Base-by-base conservation (phyloP, 2,113 vertebrate species). In the Steatornis caripensis region DNA sequence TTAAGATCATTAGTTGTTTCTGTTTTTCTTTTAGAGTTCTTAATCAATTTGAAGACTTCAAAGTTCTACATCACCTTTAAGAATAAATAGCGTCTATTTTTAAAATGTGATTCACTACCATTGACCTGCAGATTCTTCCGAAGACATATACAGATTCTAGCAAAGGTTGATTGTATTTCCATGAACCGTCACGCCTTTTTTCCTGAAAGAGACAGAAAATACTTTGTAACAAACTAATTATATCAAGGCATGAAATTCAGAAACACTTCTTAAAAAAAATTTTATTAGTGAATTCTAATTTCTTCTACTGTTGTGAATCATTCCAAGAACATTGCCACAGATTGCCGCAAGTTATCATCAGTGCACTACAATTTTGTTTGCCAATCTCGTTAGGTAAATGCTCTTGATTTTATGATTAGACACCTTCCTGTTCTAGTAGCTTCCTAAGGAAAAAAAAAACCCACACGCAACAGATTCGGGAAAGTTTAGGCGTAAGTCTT, bases 31-130 rank as follows among this genome's bases (percentile, higher is more conserved):
- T 84, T 68, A 3, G 12, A n/a, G 34, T 24, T 93, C 87, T 95
- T 57, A 49, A 92, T 87, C 4, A 37, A 4, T 55, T 55, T 87
- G 66, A 92, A 87, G 71, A 71, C 64, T 93, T 12, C 37, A 53
- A 95, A 75, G 65, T 64, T 91, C 70, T 79, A 69, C 46, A 76
- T 83, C 92, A 92, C 91, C 88, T 97, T 82, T 48, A 69, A 87
- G 41, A 24, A 76, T 84, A 79, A 89, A 90, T 41, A 86, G 43
- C 34, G 18, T 90, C 34, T 78, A 4, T 76, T 91, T 86, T 21
- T 80, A 81, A 82, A 61, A 65, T 39, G 53, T 2, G 27, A 54
- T 87, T 94, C 49, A 58, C 80, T 60, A 49, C 45, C 53, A 75
- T 95, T 87, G 89, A 95, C 43, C 87, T 77, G 81, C 54, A 89